Percentiles rank a stretch among this genome's conserved stretches.
These are phyloP conservation scores for Papilio glaucus DNA, from an alignment of 1,140 invertebrate genomes.

Conservation along the genomic window DNA sequence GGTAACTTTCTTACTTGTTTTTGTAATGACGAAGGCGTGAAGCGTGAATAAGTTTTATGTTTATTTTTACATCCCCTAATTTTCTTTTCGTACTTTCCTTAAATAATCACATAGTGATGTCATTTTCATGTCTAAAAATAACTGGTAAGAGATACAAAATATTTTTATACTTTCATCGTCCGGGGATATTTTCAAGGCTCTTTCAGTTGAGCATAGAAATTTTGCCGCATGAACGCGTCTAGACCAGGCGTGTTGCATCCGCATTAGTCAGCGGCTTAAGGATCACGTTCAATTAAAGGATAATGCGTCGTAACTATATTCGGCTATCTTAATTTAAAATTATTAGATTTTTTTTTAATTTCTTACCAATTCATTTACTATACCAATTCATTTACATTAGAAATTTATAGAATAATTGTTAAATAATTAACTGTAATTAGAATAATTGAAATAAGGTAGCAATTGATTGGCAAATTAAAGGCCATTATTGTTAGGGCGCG, in stretches of 20 bases:
- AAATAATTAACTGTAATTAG: constrained; percentile 12
- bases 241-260: constrained; percentile 36
- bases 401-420: no score
- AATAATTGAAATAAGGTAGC: constrained; percentile 29
- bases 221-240: constrained; percentile 44
- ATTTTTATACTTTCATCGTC: constrained; percentile 28
- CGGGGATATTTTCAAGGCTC: constrained; percentile 34
- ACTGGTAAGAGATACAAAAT: not conserved
- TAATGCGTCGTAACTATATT: constrained; percentile 18
- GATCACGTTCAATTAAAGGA: constrained; percentile 14
- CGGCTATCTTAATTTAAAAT: not conserved
- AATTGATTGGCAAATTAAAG: constrained; percentile 35
- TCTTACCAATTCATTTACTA: not conserved
- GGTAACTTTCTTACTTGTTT: constrained; percentile 58
- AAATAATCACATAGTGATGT: not conserved
- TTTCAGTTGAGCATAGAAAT: constrained; percentile 41
- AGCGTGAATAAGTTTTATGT: constrained; percentile 29
- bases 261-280: constrained; percentile 39
- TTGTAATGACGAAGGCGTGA: constrained; percentile 19
- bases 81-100: not conserved
- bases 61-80: constrained; percentile 17
- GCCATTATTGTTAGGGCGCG: constrained; percentile 30
- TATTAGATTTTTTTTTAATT: not conserved
- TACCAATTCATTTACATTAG: no score
- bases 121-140: not conserved